phyloP scores from a whole-genome alignment of 1,140 invertebrate genomes.

The Heliconius congener region DNA sequence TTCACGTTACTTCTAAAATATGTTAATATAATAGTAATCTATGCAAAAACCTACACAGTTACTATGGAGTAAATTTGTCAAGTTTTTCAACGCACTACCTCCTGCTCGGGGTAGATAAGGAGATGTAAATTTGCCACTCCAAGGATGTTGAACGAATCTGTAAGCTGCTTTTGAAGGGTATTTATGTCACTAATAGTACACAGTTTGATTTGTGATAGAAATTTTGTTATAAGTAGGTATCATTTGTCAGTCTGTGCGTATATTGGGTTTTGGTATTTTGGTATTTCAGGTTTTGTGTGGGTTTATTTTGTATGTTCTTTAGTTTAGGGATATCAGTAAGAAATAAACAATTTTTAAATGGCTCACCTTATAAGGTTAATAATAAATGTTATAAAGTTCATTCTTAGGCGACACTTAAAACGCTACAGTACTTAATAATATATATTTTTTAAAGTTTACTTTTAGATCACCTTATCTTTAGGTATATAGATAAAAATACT shows the following conservation, averaged over 20 bases:
- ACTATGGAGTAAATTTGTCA: constrained; percentile 35
- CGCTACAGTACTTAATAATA: no score
- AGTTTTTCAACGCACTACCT: constrained; percentile 42
- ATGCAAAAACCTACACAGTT: constrained; percentile 23
- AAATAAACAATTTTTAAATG: no score
- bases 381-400: no score
- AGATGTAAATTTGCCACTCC: constrained; percentile 58
- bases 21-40: constrained; percentile 34
- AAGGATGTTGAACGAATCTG: constrained; percentile 56
- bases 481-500: neutral
- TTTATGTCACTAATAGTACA: constrained; percentile 49
- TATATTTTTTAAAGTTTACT: no score
- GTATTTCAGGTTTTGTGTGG: neutral
- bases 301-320: no score
- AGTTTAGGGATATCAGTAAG: no score
- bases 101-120: constrained; percentile 48
- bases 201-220: constrained; percentile 1
- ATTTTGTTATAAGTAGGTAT: neutral
- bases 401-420: no score
- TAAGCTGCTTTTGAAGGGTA: constrained; percentile 56
- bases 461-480: no score
- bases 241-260: neutral
- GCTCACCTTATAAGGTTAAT: no score
- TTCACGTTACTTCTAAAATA: constrained; percentile 27
- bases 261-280: neutral